Percentiles rank a stretch among this genome's conserved stretches.
Evolutionary conservation across 2,888 invertebrate species (phyloP).

Genomic region (Mesorhabditis spiculigera): DNA sequence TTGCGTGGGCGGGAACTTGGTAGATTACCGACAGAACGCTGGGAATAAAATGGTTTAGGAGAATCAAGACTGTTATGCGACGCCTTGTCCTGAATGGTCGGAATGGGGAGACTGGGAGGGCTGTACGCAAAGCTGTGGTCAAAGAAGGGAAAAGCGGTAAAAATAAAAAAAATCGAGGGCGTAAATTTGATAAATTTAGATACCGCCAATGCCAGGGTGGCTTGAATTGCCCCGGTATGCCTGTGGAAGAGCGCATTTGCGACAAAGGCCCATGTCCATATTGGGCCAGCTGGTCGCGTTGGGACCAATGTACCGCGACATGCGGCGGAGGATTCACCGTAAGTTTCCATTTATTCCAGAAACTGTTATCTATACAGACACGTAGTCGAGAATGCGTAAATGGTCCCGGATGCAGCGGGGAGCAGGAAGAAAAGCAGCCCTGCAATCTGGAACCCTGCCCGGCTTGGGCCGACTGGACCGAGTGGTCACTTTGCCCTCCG

Average conservation of each 20-base stretch:
- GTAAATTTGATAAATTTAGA: not conserved
- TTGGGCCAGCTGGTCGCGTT: slow-evolving; percentile 33
- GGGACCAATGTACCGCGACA: slow-evolving; percentile 30
- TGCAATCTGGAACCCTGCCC: slow-evolving; percentile 42
- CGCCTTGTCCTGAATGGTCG: slow-evolving; percentile 37
- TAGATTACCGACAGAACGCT: slow-evolving; percentile 10
- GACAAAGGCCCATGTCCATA: slow-evolving; percentile 38
- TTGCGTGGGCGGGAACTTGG: slow-evolving; percentile 16
- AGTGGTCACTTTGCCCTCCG: slow-evolving; percentile 36
- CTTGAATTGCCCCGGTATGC: slow-evolving; percentile 35
- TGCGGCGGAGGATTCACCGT: slow-evolving; percentile 42
- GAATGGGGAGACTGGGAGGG: slow-evolving; percentile 39
- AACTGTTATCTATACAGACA: slow-evolving; percentile 14
- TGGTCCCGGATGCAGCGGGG: slow-evolving; percentile 30
- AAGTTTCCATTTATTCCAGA: not conserved
- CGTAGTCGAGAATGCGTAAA: slow-evolving; percentile 35
- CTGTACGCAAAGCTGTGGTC: slow-evolving; percentile 35
- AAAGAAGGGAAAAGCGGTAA: slow-evolving; percentile 32
- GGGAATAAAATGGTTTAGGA: slow-evolving; percentile 20
- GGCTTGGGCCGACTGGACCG: slow-evolving; percentile 38
- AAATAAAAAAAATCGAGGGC: slow-evolving; percentile 8
- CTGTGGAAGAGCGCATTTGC: slow-evolving; percentile 35
- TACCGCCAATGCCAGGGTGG: slow-evolving; percentile 28
- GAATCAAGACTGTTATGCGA: slow-evolving; percentile 30
- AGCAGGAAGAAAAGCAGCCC: slow-evolving; percentile 30